These are phyloP conservation scores for Serinus canaria DNA, from an alignment of 2,113 vertebrate species.

Conservation along the genomic window DNA sequence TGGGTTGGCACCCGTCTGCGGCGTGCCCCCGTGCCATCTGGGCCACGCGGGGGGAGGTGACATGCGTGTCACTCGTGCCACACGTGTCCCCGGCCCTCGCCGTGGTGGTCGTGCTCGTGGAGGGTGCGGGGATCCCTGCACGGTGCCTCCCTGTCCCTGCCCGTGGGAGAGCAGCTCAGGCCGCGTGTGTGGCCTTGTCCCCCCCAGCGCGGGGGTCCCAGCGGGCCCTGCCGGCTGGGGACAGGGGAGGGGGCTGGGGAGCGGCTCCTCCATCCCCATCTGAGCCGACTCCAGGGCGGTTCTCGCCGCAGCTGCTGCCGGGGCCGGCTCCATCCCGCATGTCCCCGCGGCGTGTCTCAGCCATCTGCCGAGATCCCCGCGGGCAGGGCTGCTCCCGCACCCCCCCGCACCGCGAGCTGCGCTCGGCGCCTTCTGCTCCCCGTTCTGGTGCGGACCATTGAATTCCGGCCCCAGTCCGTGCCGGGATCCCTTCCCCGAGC, in stretches of 20 bases:
- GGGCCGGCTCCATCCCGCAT: accelerated
- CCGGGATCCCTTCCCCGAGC: not conserved
- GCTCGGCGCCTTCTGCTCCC: accelerated
- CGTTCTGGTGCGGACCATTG: accelerated
- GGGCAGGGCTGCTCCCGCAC: not conserved
- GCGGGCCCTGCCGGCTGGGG: accelerated
- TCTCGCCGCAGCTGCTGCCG: not conserved
- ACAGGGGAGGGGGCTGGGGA: not conserved
- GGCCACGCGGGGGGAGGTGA: not conserved
- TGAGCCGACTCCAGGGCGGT: not conserved
- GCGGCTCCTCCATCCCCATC: not conserved
- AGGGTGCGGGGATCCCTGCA: accelerated
- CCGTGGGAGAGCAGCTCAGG: not conserved
- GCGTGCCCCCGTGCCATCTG: accelerated
- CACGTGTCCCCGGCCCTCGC: not conserved
- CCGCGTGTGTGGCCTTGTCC: accelerated
- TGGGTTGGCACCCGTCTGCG: not conserved
- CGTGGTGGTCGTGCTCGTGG: accelerated
- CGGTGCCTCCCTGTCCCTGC: accelerated
- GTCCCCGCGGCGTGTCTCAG: not conserved
- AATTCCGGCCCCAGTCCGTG: not conserved
- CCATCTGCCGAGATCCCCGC: not conserved
- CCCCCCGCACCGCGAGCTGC: accelerated
- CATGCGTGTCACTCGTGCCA: accelerated
- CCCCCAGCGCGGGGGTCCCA: not conserved